A percentile compares a stretch with the other conserved stretches of the same genome.
Conservation (phyloP, 2,888 invertebrate species). For the Eustalomyia histrio region DNA sequence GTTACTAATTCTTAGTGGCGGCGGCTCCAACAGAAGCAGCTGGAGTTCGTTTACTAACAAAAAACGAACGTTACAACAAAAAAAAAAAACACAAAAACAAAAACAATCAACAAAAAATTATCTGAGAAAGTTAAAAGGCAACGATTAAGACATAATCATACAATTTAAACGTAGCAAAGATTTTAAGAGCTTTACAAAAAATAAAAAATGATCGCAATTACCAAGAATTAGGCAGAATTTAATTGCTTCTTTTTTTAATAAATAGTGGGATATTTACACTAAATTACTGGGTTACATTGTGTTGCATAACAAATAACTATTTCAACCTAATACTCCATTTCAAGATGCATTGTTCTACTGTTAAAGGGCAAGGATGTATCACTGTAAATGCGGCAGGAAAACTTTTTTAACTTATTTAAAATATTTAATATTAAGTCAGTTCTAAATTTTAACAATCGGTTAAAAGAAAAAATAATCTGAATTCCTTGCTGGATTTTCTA, state of each 20-base stretch:
- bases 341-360: no score
- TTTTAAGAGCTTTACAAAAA: conserved; percentile 53
- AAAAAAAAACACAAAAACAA: neutral
- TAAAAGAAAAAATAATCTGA: no score
- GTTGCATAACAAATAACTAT: no score
- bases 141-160: conserved; percentile 60
- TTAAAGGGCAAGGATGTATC: no score
- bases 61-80: neutral
- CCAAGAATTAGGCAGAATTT: conserved; percentile 49
- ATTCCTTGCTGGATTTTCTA: no score
- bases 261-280: neutral
- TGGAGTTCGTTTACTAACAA: conserved; percentile 52
- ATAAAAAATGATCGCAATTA: conserved; percentile 55
- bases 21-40: conserved; percentile 65
- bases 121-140: conserved; percentile 53
- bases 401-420: no score
- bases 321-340: no score
- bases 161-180: conserved; percentile 37
- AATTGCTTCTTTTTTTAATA: conserved; percentile 13
- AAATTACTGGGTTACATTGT: neutral
- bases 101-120: conserved; percentile 16
- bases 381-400: no score
- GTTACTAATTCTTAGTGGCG: conserved; percentile 60
- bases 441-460: no score
- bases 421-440: no score